Conservation (phyloP, 2,797 vertebrate species). For the Glossophaga mutica region DNA sequence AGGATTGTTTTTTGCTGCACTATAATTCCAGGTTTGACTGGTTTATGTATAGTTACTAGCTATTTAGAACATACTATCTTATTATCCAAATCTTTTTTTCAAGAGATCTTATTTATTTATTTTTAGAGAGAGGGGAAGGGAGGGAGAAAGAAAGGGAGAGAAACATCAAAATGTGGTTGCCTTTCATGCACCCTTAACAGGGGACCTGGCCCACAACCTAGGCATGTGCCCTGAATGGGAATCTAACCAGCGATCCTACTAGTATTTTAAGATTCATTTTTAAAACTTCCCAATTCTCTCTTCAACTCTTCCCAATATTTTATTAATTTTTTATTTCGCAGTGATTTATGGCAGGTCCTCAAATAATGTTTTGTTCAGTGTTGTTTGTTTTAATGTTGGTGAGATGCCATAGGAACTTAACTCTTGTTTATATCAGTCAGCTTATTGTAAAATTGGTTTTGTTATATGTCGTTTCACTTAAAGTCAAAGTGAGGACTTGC, state of each 20-base stretch:
- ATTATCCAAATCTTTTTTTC: neutral
- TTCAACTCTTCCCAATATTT: neutral
- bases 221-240: too few relatives aligned
- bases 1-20: constrained; percentile 8
- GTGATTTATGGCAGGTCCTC: neutral
- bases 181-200: too few relatives aligned
- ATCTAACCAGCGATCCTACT: neutral
- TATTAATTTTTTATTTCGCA: neutral
- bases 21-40: constrained; percentile 16
- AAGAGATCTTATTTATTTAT: too few relatives aligned
- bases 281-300: neutral
- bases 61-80: neutral
- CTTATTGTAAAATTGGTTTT: neutral
- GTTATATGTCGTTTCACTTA: neutral
- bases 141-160: too few relatives aligned
- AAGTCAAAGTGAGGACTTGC: neutral
- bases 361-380: neutral
- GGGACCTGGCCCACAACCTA: too few relatives aligned
- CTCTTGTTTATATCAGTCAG: neutral
- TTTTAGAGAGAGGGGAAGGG: too few relatives aligned
- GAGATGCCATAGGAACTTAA: neutral
- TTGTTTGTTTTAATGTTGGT: neutral
- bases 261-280: neutral
- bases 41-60: constrained; percentile 6
- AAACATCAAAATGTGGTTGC: too few relatives aligned